phyloP scores from a whole-genome alignment of 2,113 vertebrate genomes.

The Melospiza melodia region DNA sequence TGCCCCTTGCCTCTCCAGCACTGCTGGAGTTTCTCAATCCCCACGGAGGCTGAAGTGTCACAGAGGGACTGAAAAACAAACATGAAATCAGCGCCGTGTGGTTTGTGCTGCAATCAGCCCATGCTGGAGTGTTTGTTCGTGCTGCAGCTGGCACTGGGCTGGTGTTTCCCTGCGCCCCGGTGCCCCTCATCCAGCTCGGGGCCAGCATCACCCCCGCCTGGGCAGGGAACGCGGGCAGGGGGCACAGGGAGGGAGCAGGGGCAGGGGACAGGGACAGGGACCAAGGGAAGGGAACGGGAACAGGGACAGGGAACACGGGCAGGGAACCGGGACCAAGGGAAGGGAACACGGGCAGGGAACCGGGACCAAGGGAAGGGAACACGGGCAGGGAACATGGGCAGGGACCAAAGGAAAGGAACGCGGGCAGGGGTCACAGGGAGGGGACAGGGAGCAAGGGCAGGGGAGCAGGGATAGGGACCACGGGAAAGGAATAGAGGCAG shows the following conservation, averaged over 20 bases:
- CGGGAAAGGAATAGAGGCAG: rapidly evolving
- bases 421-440: too few relatives aligned
- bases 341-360: too few relatives aligned
- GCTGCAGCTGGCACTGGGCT: rapidly evolving
- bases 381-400: too few relatives aligned
- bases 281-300: rapidly evolving
- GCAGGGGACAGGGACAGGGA: too few relatives aligned
- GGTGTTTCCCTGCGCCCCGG: not conserved
- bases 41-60: rapidly evolving
- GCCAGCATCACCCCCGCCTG: rapidly evolving
- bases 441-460: too few relatives aligned
- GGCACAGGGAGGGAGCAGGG: rapidly evolving
- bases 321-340: too few relatives aligned
- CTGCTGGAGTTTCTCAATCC: not conserved
- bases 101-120: not conserved
- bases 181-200: not conserved
- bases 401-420: too few relatives aligned
- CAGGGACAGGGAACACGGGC: too few relatives aligned
- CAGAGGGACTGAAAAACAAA: not conserved
- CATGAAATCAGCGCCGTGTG: not conserved
- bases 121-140: rapidly evolving
- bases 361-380: too few relatives aligned
- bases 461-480: too few relatives aligned
- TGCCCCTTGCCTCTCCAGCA: not conserved
- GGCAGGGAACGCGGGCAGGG: not conserved